A percentile compares a stretch with the other conserved stretches of the same genome.
Evolutionary conservation across 92 coral and sea anemone species (phyloP).

Genomic region (Galaxea fascicularis): DNA sequence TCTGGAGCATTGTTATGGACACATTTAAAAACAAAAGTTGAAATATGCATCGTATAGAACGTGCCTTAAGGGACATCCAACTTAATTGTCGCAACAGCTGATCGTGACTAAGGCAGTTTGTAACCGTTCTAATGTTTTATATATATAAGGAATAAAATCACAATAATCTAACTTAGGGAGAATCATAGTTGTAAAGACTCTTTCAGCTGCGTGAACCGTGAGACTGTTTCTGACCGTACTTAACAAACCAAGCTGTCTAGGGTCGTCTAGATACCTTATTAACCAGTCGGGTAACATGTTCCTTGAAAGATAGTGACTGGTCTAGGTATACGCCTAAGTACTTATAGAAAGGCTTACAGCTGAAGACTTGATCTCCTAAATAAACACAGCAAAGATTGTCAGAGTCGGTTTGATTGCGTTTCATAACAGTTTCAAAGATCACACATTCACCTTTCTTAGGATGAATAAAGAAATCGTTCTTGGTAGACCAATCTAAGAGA

Average conservation of each 20-base stretch:
- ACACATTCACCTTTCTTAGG: constrained; percentile 37
- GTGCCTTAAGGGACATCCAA: too few relatives aligned
- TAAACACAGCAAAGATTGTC: constrained; percentile 6
- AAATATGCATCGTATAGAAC: too few relatives aligned
- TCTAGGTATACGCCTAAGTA: neutral
- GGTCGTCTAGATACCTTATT: neutral
- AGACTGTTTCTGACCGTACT: neutral
- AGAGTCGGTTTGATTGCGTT: neutral
- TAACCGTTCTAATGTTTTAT: too few relatives aligned
- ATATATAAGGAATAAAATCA: too few relatives aligned
- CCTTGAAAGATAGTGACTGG: neutral
- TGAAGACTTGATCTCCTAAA: constrained; percentile 24
- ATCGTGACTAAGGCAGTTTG: too few relatives aligned
- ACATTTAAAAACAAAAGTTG: too few relatives aligned
- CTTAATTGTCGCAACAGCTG: too few relatives aligned
- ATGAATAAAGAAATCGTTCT: constrained; percentile 32
- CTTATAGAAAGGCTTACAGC: constrained; percentile 28
- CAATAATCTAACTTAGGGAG: too few relatives aligned
- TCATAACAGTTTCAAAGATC: constrained; percentile 23
- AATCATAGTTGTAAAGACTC: constrained; percentile 12
- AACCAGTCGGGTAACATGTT: neutral
- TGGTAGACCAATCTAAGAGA: constrained; percentile 37
- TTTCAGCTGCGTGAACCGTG: constrained; percentile 16
- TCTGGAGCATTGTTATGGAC: too few relatives aligned
- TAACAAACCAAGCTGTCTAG: neutral